A percentile compares a stretch with the other conserved stretches of the same genome.
Evolutionary conservation across 2,888 invertebrate species (phyloP).

Genomic region (Heteropelma amictum): DNA sequence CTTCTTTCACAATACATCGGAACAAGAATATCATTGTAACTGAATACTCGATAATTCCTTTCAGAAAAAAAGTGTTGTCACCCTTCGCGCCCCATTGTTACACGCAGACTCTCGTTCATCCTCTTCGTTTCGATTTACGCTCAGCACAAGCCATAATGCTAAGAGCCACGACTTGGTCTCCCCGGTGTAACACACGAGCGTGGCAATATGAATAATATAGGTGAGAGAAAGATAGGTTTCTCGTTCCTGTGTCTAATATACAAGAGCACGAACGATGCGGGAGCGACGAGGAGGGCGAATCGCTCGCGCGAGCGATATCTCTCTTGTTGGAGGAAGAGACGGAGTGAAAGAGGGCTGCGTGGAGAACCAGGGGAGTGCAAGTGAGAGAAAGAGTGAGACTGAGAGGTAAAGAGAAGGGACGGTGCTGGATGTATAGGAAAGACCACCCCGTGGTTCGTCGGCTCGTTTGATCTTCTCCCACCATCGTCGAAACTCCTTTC

Average conservation of each 20-base stretch:
- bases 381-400: constrained; percentile 56
- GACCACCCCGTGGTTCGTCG: constrained; percentile 78
- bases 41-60: not conserved
- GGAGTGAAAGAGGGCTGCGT: constrained; percentile 50
- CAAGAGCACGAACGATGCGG: constrained; percentile 18
- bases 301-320: constrained; percentile 52
- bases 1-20: not conserved
- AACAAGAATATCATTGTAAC: not conserved
- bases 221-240: constrained; percentile 48
- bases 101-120: not conserved
- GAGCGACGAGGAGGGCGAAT: constrained; percentile 38
- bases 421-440: constrained; percentile 66
- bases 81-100: not conserved
- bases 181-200: constrained; percentile 61
- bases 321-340: constrained; percentile 30
- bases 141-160: constrained; percentile 40
- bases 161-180: constrained; percentile 51
- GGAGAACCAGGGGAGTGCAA: constrained; percentile 51
- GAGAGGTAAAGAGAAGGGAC: constrained; percentile 51
- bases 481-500: constrained; percentile 58
- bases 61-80: not conserved
- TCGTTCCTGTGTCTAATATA: constrained; percentile 24
- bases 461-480: constrained; percentile 77
- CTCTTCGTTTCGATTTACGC: not conserved
- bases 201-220: constrained; percentile 75